Base-by-base conservation (phyloP, 2,888 invertebrate genomes). In the Andrena hattorfiana region DNA sequence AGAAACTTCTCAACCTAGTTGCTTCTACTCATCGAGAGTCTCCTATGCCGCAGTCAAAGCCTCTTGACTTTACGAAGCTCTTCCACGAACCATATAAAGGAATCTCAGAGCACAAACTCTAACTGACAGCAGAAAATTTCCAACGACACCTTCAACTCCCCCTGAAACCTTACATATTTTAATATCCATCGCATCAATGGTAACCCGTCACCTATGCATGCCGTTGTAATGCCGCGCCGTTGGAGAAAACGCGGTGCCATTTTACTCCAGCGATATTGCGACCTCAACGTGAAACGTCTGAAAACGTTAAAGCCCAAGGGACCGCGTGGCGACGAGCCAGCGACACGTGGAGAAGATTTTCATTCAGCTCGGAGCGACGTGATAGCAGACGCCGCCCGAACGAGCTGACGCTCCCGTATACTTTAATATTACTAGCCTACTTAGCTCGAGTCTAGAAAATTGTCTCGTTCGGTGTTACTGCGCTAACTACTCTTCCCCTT, bases 391-490 rank as follows among this genome's bases (percentile, higher is more conserved):
- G 56, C 23, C 35, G 10, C 71, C 6, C 60, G 49, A 75, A 77
- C 70, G 63, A 64, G 76, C 51, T 48, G 54, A 73, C 73, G 60
- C 20, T 32, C 23, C 23, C 64, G 77, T 66, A 20, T 49, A 64
- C 56, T 77, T 72, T 72, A 66, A 77, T 67, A 62, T 67, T 62
- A 73, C 67, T 73, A 73, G 60, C 23, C 32, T 56, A 59, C 59
- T 77, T 59, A 59, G 32, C 32, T n/a, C 26, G 4, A n/a, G 23
- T 23, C n/a, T 30, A 49, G 73, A 59, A 73, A 73, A 73, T 73
- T 48, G 62, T 63, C 75, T 51, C 54, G 42, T 63, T 28, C 35
- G 32, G 20, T 3, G 49, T 51, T 20, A 59, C 49, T 26, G 26
- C 32, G 63, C 51, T 56, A 56, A 56, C 23, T 26, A 20, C 30